Base-by-base conservation (phyloP, 1,140 invertebrate genomes). In the Temnothorax curvispinosus region DNA sequence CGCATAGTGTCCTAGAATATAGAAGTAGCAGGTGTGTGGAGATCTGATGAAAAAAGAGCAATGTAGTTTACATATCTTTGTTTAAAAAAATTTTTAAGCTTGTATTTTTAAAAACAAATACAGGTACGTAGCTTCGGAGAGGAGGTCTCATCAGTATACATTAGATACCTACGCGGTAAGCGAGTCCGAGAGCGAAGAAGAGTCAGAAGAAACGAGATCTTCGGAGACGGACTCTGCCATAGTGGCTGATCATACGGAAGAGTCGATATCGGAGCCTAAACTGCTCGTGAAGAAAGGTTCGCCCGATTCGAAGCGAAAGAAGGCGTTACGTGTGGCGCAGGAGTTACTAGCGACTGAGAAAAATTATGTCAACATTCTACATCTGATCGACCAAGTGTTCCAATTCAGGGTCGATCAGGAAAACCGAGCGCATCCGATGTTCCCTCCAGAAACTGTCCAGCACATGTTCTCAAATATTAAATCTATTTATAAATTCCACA, bases 321-420 rank as follows among this genome's bases (percentile, higher is more conserved):
- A 96, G 80, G 95, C 95, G 3, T 95, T 95, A 88, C 96, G 95
- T 52, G 96, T 97, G 60, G 97, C 97, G 3, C 93, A 96, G 89
- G 97, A 98, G 94, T 96, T 98, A 52, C 95, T 97, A 87, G 96
- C 96, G 7, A 97, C 97, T 0, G 97, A 98, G 93, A 95, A 96
- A 90, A 96, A 96, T 74, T 98, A 97, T 94, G 97, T 98, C 11
- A 96, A 96, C 93, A 96, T 97, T 88, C 93, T 98, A 21, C 96
- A 96, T 78, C 93, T 98, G n/a, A 96, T 98, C 6, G 97, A 97
- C 93, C 94, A 96, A 90, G 97, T 97, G 91, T 97, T 97, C 91
- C 95, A 95, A 87, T 95, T 95, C 62, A 89, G 94, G 52, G 94
- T 95, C 7, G 95, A 95, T 88, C 95, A 95, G 71, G 95, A 95